Evolutionary conservation across 2,888 invertebrate genomes (phyloP).

Genomic region (Meliscaeva auricollis): DNA sequence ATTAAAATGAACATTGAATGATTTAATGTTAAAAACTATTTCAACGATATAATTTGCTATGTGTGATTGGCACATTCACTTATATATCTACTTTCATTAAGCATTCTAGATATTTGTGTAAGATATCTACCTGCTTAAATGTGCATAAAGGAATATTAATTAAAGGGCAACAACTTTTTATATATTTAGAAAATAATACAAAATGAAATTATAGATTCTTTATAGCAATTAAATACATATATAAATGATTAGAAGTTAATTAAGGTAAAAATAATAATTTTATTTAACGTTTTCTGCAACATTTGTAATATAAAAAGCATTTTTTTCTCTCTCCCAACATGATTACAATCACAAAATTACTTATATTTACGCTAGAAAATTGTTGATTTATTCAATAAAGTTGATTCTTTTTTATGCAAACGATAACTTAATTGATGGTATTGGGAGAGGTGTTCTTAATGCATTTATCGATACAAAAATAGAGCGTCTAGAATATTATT

Average conservation of each 20-base stretch:
- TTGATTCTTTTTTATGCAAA: too few species aligned
- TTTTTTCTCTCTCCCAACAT: too few species aligned
- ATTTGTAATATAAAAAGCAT: too few species aligned
- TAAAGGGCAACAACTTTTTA: conserved; percentile 33
- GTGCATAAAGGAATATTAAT: not conserved
- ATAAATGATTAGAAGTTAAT: conserved; percentile 6
- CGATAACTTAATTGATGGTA: too few species aligned
- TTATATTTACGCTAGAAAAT: too few species aligned
- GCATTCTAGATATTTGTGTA: not conserved
- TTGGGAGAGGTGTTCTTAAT: too few species aligned
- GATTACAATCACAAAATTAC: too few species aligned
- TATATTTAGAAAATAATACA: not conserved
- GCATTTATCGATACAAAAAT: too few species aligned
- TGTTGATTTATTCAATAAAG: too few species aligned
- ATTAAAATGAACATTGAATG: not conserved
- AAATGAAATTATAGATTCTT: conserved; percentile 5
- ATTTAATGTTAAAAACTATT: conserved; percentile 8
- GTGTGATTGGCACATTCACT: not conserved
- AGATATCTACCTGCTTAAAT: not conserved
- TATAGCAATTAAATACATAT: conserved; percentile 15
- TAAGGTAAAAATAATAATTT: not conserved
- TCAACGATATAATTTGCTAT: not conserved
- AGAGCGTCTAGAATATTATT: too few species aligned
- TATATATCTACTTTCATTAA: not conserved
- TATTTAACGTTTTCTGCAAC: not conserved